Evolutionary conservation across 2,113 vertebrate species (phyloP), one percentile per base, ranked within the genome.

Genomic region (Puffinus mauretanicus): DNA sequence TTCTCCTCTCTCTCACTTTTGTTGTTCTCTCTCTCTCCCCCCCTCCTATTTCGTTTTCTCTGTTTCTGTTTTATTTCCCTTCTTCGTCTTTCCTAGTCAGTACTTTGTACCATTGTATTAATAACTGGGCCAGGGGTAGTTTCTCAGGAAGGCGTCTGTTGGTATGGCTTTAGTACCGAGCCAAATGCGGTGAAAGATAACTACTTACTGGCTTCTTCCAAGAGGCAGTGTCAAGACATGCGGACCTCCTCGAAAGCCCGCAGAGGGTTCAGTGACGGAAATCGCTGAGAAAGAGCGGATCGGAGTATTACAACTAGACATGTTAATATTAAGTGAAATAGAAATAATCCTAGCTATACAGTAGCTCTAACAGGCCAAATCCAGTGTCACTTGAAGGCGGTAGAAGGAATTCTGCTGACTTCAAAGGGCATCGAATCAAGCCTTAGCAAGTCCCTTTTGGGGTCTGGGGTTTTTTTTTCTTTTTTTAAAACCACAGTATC

Each of bases 51-150:
- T 65, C 0, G 1, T 70, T 94, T 85, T 54, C 83, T 93, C 49
- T 71, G 3, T 88, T 86, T 83, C 91, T 93, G 44, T 79, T 91
- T 82, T 46, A 26, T 88, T 93, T 90, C 78, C 58, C n/a, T 98
- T 97, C 67, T 92, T 88, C 86, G 81, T 98, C 98, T 98, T 97
- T 98, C 96, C 94, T 98, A 97, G 95, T 97, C 98, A 98, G 97
- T 98, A 97, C 97, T 97, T 98, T 89, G 97, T 98, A 98, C 98
- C 98, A 97, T 97, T 98, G 93, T 98, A 90, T 98, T 97, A 98
- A 97, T 97, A 98, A 98, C 97, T 98, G 97, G 98, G 98, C 98
- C 98, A 96, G 98, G 98, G 98, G 98, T 98, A 99, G 98, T 98
- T 98, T 98, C 98, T 99, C 98, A 98, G 96, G 98, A 98, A 95